Evolutionary conservation across 1,140 invertebrate genomes (phyloP), one percentile per base, ranked within the genome.

Genomic region (Plectrocnemia conspersa): DNA sequence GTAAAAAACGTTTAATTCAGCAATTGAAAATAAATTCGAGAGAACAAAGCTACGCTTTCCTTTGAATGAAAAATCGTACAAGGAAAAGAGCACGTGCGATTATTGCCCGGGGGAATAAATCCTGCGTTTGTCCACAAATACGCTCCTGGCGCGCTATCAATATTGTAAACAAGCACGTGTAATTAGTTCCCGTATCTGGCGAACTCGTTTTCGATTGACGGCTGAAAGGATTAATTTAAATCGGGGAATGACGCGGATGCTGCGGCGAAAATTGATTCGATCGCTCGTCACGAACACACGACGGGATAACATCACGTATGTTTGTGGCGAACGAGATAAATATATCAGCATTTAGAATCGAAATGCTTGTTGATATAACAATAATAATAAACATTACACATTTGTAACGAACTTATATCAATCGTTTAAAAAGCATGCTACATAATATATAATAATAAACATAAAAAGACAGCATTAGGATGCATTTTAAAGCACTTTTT

Each of bases 151-250:
- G n/a, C n/a, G n/a, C n/a, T n/a, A n/a, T n/a, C n/a, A n/a, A n/a
- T n/a, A n/a, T n/a, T n/a, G n/a, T n/a, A n/a, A n/a, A n/a, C n/a
- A n/a, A n/a, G n/a, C n/a, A 19, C 29, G 45, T 33, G 45, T 47
- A 47, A 47, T 47, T 47, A 47, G 45, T 47, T 47, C 35, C 45
- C 27, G n/a, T 22, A 16, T 47, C 32, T 27, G 29, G 35, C 19
- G 25, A 35, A 47, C 41, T 44, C n/a, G 41, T 44, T 18, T 32
- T 32, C 11, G 32, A 47, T 47, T 47, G 21, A 24, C 29, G 29
- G 27, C 19, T 13, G 27, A 47, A n/a, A n/a, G n/a, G n/a, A 47
- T 47, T 47, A 32, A 47, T 47, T 47, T 47, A 47, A 33, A 22
- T 19, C 45, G 45, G 22, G 18, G 25, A 16, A 3, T n/a, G n/a